Base-by-base conservation (phyloP, 2,113 vertebrate genomes). In the Morone chrysops region DNA sequence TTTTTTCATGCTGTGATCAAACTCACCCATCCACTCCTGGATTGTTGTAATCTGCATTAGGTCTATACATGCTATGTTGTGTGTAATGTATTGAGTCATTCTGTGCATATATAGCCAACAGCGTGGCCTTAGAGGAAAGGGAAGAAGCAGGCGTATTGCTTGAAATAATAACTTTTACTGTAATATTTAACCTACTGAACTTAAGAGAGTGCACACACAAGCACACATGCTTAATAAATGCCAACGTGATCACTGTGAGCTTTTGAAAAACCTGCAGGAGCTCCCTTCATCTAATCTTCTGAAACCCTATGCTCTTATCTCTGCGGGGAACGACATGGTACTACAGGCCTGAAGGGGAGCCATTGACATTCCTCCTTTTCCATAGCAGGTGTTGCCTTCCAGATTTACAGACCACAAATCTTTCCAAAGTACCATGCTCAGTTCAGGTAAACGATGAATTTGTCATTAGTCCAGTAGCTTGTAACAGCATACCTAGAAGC, bases 221-320 rank as follows among this genome's bases (percentile, higher is more conserved):
- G 43, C 12, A 4, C 22, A 74, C 31, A 16, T 31, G 31, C 25
- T 25, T 31, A 31, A 31, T 31, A 31, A 31, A 31, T 31, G 31
- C 31, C 31, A 31, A 31, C 31, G 2, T 31, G 31, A 31, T 31
- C 31, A 31, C 31, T 31, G 31, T 2, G 2, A 31, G 31, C 18
- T 73, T 84, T 78, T 72, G 50, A 81, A 77, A 57, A 7, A 57
- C 36, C 80, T 43, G 62, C 48, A 76, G 76, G 62, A 76, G 78
- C 38, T 81, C 14, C 4, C 56, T 57, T 63, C 25, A 57, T 72
- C 43, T 75, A 63, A 80, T 80, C 18, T 3, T 59, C 36, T 70
- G 48, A 61, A 63, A 80, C 75, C 59, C 78, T 60, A 14, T 81
- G 40, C 38, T 50, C 57, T 63, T 0, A 81, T 69, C 79, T 72